Evolutionary conservation across 1,140 invertebrate species (phyloP).

Genomic region (Drosophila pseudoananassae): DNA sequence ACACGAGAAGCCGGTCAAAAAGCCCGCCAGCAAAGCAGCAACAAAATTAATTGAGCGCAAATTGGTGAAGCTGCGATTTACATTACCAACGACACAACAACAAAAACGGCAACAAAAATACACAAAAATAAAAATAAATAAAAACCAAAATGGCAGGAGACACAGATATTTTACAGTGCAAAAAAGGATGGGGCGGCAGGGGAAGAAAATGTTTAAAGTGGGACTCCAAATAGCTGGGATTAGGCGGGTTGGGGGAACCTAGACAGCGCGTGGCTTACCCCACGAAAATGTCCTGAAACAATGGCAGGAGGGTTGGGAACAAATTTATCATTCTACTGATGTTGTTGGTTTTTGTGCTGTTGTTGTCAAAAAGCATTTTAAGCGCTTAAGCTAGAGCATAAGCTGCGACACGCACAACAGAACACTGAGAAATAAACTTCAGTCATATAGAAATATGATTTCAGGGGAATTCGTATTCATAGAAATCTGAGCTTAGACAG

Average conservation of each 20-base stretch:
- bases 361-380: constrained; percentile 79
- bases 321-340: constrained; percentile 71
- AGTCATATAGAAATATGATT: background rate
- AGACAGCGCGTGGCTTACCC: constrained; percentile 43
- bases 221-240: constrained; percentile 20
- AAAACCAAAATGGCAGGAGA: constrained; percentile 51
- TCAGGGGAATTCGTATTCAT: too few species aligned
- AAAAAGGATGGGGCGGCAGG: background rate
- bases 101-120: constrained; percentile 10
- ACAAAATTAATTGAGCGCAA: constrained; percentile 80
- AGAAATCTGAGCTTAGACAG: too few species aligned
- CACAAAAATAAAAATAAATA: background rate
- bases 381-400: constrained; percentile 68
- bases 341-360: constrained; percentile 33
- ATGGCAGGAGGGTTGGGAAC: constrained; percentile 36
- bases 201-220: constrained; percentile 29
- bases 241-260: constrained; percentile 23
- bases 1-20: background rate
- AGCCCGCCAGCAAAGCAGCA: constrained; percentile 28
- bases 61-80: constrained; percentile 70
- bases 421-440: constrained; percentile 6
- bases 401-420: constrained; percentile 71
- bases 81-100: constrained; percentile 6
- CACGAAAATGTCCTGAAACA: constrained; percentile 24
- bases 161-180: constrained; percentile 36